These are phyloP conservation scores for Heliconius erato DNA, from an alignment of 2,888 invertebrate genomes.

Conservation along the genomic window DNA sequence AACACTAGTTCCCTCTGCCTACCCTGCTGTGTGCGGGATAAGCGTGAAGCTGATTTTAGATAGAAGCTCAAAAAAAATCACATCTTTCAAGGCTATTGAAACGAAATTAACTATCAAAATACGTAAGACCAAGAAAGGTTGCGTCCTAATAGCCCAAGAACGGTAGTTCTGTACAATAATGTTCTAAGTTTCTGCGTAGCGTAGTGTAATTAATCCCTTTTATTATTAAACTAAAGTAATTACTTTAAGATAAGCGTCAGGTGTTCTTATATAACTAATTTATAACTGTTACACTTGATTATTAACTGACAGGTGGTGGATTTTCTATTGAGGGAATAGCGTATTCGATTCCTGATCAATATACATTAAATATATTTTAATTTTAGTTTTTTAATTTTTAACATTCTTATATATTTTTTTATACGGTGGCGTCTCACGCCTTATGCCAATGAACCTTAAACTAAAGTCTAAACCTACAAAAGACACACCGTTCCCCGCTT, in stretches of 20 bases:
- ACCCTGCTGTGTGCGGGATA: too few species aligned
- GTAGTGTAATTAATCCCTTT: conserved; percentile 54
- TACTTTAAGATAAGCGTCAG: conserved; percentile 54
- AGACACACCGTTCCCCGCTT: too few species aligned
- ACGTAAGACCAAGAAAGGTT: conserved; percentile 17
- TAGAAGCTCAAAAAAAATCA: background rate
- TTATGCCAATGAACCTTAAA: too few species aligned
- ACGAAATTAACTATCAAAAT: conserved; percentile 21
- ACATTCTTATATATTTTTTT: too few species aligned
- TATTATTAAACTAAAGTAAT: conserved; percentile 54
- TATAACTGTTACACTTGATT: conserved; percentile 39
- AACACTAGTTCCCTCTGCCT: too few species aligned
- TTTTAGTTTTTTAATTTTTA: too few species aligned
- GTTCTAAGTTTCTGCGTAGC: conserved; percentile 49
- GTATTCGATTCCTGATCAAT: background rate
- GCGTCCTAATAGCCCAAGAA: conserved; percentile 22
- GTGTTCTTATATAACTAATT: conserved; percentile 50
- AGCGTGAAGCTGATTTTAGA: too few species aligned
- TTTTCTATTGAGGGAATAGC: background rate
- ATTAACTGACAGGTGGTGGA: conserved; percentile 6
- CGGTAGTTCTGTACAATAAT: conserved; percentile 44
- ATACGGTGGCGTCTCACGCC: too few species aligned
- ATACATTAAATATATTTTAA: background rate
- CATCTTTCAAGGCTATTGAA: conserved; percentile 1
- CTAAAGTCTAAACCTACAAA: too few species aligned